Base-by-base conservation (phyloP, 64 coral and sea anemone genomes). In the Hydrozoanthus tunicans region DNA sequence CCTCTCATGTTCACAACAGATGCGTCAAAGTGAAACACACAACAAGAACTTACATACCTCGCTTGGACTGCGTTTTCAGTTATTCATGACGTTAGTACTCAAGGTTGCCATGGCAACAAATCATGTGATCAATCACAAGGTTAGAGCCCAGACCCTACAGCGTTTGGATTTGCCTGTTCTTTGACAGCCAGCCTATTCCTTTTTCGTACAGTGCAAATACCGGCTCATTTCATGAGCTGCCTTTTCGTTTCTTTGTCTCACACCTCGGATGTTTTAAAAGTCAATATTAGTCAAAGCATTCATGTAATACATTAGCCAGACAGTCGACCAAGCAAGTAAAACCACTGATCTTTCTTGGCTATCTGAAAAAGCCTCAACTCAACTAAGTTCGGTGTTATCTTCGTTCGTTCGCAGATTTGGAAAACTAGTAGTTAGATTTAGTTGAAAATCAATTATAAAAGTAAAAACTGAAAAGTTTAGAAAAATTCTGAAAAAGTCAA, bases 51-150 rank as follows among this genome's bases (percentile, higher is more conserved):
- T 88, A 88, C 84, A 56, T 88, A 88, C 84, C 84, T 75, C n/a
- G 15, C 66, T 72, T 70, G 83, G 17, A 72, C 83, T 23, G 83
- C 66, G 53, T 57, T 73, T 74, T 88, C 84, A 74, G 81, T 15
- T 83, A 83, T 68, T 83, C 81, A 83, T 68, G 81, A 88, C 53
- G 53, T 88, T 88, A 88, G 60, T 75, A 88, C 67, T 88, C 68
- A 88, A 88, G 84, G 84, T 88, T 88, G 84, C 56, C 56, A 88
- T 88, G 84, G 84, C 84, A 88, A 88, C 84, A 88, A 74, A 88
- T 88, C 84, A 88, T 88, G 69, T 88, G 69, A 88, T 56, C 70
- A 70, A 88, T 88, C 84, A 74, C 84, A 88, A 88, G 84, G 70
- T 70, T 88, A 88, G 84, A 73, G 72, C 84, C 68, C 69, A 68